A percentile compares a stretch with the other conserved stretches of the same genome.
Evolutionary conservation across 2,888 invertebrate genomes (phyloP).

Genomic region (Seladonia tumulorum): DNA sequence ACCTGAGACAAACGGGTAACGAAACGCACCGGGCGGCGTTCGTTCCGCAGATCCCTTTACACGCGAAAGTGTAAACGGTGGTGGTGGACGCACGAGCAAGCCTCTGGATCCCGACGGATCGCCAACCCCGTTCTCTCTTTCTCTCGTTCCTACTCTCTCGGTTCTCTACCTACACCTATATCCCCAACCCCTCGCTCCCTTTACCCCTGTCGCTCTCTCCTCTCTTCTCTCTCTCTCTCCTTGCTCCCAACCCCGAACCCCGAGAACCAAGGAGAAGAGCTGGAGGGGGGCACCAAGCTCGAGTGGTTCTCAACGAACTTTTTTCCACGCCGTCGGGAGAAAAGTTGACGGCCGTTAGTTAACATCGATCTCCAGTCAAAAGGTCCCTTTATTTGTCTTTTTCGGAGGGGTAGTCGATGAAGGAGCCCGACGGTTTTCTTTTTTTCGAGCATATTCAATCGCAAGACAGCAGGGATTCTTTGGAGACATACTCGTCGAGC

Average conservation of each 20-base stretch:
- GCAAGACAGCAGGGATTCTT: not conserved
- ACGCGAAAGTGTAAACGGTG: slow-evolving; percentile 78
- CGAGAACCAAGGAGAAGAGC: slow-evolving; percentile 54
- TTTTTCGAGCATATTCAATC: not conserved
- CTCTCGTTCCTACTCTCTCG: not conserved
- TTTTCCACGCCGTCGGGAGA: slow-evolving; percentile 26
- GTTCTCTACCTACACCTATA: slow-evolving; percentile 58
- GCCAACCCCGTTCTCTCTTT: slow-evolving; percentile 48
- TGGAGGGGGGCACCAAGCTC: slow-evolving; percentile 58
- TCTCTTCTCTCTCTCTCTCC: not conserved
- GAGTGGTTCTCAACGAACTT: slow-evolving; percentile 71
- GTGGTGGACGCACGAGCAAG: slow-evolving; percentile 74
- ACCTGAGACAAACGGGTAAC: slow-evolving; percentile 77
- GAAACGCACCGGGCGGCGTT: slow-evolving; percentile 66
- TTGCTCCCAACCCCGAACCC: slow-evolving; percentile 39
- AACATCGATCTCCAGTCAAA: slow-evolving; percentile 15
- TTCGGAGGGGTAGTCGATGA: not conserved
- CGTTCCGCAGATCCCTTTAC: slow-evolving; percentile 58
- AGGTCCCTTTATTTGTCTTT: not conserved
- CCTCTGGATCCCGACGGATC: slow-evolving; percentile 54
- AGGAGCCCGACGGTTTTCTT: not conserved
- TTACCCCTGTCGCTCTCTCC: slow-evolving; percentile 40
- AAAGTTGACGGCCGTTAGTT: slow-evolving; percentile 19
- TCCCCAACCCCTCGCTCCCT: slow-evolving; percentile 32
- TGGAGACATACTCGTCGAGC: not conserved